Evolutionary conservation across 2,888 invertebrate species (phyloP), one percentile per base, ranked within the genome.

Genomic region (Clostera curtula): DNA sequence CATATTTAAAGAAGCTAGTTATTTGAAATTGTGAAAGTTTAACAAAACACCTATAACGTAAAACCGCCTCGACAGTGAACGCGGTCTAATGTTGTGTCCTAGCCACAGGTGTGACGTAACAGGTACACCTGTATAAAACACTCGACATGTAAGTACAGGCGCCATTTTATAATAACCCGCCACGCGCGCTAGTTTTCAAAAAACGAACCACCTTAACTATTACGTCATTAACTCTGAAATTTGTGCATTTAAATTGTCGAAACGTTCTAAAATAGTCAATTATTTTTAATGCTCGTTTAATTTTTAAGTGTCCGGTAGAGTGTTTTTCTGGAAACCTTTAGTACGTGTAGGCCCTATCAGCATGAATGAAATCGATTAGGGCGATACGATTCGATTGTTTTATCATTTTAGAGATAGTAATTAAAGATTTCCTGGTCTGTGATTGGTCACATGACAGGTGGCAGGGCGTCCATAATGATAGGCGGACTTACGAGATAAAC

Each of bases 81-180:
- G 19, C 42, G 31, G 25, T 34, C 18, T 50, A 69, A 67, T 64
- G 60, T 38, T 44, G 43, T 53, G 64, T 67, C 61, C 68, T 59
- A 64, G 54, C 60, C 52, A 63, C 67, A 68, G 60, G 65, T 69
- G 69, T 80, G 82, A 82, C 82, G 82, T 69, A 80, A 76, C 74
- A 73, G 68, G 70, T 65, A 56, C 49, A 59, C 57, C 57, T 63
- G 56, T 82, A 82, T 82, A 82, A 67, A 80, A 74, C 69, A 64
- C 65, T 57, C 63, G 47, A 54, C 60, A 44, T 46, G 47, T 49
- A 55, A 49, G 43, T 48, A 34, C 32, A 40, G 66, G 32, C 68
- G 76, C 77, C 82, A 82, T 82, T 82, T 82, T 74, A 41, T 31
- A 36, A 31, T 43, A 31, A 42, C n/a, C 36, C 40, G 42, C 49